Conservation (phyloP, 2,797 vertebrate species). For the Xenopus petersii region DNA sequence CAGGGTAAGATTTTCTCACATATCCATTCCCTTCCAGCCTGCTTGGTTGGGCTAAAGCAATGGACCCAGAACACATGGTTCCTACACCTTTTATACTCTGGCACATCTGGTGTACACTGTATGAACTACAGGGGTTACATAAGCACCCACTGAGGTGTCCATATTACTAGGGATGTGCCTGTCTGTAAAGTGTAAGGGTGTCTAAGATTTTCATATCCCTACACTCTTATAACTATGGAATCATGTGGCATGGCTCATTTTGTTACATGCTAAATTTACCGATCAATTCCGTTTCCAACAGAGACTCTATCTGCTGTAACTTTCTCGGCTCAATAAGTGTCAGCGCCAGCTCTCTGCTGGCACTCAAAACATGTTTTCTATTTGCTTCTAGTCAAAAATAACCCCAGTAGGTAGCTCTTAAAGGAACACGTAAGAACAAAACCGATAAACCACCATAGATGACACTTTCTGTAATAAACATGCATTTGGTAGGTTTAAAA, state of each 20-base stretch:
- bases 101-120: too few relatives aligned
- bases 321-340: conserved; percentile 20
- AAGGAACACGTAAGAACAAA: conserved; percentile 40
- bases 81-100: too few relatives aligned
- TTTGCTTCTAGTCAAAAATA: conserved; percentile 45
- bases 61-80: too few relatives aligned
- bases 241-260: background rate
- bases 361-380: conserved; percentile 31
- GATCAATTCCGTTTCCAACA: conserved; percentile 13
- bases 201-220: too few relatives aligned
- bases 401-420: conserved; percentile 31
- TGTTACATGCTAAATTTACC: background rate
- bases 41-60: too few relatives aligned
- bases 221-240: background rate
- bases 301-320: conserved; percentile 14
- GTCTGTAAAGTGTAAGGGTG: too few relatives aligned
- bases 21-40: too few relatives aligned
- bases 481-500: conserved; percentile 37
- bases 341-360: conserved; percentile 32
- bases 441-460: conserved; percentile 31
- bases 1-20: too few relatives aligned
- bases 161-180: too few relatives aligned
- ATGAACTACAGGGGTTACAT: too few relatives aligned
- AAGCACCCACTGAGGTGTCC: too few relatives aligned
- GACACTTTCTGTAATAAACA: conserved; percentile 32